Conservation (phyloP, 2,797 vertebrate genomes). For the Thamnophis elegans region DNA sequence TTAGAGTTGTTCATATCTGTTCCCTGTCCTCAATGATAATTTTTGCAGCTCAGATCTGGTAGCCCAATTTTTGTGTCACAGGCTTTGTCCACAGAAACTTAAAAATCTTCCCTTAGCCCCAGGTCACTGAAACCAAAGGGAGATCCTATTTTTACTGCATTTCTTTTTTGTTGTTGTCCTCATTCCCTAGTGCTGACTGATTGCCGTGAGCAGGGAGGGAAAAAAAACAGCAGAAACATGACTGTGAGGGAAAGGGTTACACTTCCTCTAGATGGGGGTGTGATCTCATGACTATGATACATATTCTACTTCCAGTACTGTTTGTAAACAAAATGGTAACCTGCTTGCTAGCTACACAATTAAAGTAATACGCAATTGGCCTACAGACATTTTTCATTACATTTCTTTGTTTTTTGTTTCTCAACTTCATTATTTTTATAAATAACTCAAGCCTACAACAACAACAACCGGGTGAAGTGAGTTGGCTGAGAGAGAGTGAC, state of each 20-base stretch:
- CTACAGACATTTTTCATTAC: neutral
- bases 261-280: neutral
- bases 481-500: neutral
- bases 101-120: neutral
- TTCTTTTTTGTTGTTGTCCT: neutral
- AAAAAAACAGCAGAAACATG: neutral
- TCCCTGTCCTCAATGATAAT: neutral
- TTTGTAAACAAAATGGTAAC: neutral
- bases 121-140: neutral
- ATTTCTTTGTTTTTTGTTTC: neutral
- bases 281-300: neutral
- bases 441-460: neutral
- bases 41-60: neutral
- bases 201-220: neutral
- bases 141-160: neutral
- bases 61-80: neutral
- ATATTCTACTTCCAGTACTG: neutral
- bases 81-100: neutral
- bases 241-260: neutral
- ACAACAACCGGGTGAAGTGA: neutral
- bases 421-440: neutral
- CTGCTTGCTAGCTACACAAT: neutral
- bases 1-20: neutral
- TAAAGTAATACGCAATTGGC: neutral
- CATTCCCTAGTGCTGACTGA: neutral